Conservation (phyloP, 2,797 vertebrate genomes). For the Apodemus agrarius region DNA sequence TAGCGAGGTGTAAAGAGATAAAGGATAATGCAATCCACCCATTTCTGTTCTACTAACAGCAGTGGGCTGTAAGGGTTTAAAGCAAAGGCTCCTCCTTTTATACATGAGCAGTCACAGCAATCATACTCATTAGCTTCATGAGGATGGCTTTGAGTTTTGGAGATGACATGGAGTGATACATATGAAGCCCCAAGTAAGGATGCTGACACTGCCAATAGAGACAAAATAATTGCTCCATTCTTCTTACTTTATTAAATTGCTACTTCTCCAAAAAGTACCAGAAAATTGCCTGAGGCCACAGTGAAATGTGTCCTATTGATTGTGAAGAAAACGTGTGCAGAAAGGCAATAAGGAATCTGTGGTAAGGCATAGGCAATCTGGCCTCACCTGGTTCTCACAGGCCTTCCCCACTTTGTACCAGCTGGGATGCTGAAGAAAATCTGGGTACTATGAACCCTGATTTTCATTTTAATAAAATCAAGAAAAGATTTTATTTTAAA, state of each 20-base stretch:
- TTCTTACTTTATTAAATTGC: background rate
- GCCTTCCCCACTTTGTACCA: background rate
- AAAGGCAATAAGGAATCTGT: background rate
- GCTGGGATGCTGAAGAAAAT: background rate
- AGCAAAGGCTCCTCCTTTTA: background rate
- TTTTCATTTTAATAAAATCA: background rate
- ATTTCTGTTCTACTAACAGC: background rate
- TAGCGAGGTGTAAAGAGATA: background rate
- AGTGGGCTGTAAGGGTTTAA: background rate
- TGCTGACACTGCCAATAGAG: background rate
- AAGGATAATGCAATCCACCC: background rate
- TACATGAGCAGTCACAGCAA: background rate
- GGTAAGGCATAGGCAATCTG: background rate
- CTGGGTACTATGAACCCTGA: background rate
- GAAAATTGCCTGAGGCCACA: background rate
- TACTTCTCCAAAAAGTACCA: background rate
- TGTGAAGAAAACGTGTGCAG: background rate
- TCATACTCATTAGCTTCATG: background rate
- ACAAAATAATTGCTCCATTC: background rate
- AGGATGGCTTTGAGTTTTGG: background rate
- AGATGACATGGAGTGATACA: background rate
- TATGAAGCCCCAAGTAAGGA: background rate
- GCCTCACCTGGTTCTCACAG: background rate
- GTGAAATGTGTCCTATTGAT: slow-evolving; percentile 9
- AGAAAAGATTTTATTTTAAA: background rate